Percentiles rank a stretch among this genome's conserved stretches.
Evolutionary conservation across 2,888 invertebrate species (phyloP).

Genomic region (Cenopis cana): DNA sequence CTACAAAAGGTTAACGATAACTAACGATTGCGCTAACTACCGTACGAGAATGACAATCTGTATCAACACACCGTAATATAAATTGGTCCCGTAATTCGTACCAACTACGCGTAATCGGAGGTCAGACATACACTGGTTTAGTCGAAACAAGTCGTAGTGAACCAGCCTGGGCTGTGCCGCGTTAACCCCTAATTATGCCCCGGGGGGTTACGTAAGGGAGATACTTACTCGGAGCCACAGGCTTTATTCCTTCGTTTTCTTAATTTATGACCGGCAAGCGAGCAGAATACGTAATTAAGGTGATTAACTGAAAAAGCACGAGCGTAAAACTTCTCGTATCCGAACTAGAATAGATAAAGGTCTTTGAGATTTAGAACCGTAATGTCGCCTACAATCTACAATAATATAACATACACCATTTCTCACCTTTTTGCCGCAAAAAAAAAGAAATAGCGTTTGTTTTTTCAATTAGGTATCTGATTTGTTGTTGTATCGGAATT

Average conservation of each 20-base stretch:
- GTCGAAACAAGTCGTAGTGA: not conserved
- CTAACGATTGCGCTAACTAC: not conserved
- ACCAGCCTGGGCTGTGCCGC: not conserved
- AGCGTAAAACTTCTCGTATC: conserved; percentile 8
- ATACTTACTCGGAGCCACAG: conserved; percentile 17
- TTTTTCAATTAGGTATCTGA: too few species aligned
- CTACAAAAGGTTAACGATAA: not conserved
- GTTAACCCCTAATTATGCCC: conserved; percentile 27
- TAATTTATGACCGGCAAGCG: conserved; percentile 34
- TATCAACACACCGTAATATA: not conserved
- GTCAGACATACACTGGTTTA: not conserved
- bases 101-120: not conserved
- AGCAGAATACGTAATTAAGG: conserved; percentile 32
- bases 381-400: not conserved
- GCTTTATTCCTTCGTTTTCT: conserved; percentile 31
- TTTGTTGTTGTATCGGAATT: too few species aligned
- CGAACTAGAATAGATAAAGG: not conserved
- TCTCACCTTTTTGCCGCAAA: too few species aligned
- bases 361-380: not conserved
- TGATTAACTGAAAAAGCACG: conserved; percentile 8
- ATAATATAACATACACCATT: not conserved
- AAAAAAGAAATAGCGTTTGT: too few species aligned
- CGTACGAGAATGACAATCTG: not conserved
- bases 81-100: not conserved
- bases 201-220: conserved; percentile 19